Evolutionary conservation across 2,113 vertebrate genomes (phyloP).

Genomic region (Sula dactylatra): DNA sequence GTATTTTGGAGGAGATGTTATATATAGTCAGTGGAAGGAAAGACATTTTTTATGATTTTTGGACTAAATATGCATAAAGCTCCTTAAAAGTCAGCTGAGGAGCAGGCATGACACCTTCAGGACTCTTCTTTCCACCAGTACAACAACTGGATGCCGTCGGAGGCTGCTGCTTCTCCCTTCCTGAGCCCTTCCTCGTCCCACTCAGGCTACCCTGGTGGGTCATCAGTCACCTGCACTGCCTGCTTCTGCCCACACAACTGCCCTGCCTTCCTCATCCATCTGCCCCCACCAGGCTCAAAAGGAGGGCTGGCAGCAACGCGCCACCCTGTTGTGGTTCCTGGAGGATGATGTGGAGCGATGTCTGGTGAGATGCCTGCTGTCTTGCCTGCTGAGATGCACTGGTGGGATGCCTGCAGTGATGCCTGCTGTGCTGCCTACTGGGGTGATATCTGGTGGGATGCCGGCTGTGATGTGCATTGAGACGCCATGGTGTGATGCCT

Average conservation of each 20-base stretch:
- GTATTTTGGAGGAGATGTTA: background rate
- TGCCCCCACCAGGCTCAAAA: accelerated
- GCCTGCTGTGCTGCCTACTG: background rate
- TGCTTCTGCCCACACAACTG: accelerated
- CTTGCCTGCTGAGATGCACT: background rate
- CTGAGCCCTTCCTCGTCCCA: background rate
- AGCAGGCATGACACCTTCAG: background rate
- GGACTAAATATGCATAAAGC: background rate
- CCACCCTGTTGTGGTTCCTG: background rate
- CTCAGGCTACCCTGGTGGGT: background rate
- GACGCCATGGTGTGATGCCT: background rate
- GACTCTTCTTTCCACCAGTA: background rate
- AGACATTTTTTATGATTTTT: background rate
- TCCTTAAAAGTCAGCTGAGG: background rate
- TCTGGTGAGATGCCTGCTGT: background rate
- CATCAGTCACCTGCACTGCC: background rate
- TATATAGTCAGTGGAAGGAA: background rate
- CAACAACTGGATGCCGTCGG: background rate
- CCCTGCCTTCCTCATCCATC: background rate
- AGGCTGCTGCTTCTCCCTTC: background rate
- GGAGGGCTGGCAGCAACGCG: background rate
- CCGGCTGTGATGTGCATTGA: background rate
- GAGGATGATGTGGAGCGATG: background rate
- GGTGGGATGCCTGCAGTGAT: background rate
- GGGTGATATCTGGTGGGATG: background rate